These are phyloP conservation scores for Clarias magur DNA, from an alignment of 2,113 vertebrate genomes.

Conservation along the genomic window DNA sequence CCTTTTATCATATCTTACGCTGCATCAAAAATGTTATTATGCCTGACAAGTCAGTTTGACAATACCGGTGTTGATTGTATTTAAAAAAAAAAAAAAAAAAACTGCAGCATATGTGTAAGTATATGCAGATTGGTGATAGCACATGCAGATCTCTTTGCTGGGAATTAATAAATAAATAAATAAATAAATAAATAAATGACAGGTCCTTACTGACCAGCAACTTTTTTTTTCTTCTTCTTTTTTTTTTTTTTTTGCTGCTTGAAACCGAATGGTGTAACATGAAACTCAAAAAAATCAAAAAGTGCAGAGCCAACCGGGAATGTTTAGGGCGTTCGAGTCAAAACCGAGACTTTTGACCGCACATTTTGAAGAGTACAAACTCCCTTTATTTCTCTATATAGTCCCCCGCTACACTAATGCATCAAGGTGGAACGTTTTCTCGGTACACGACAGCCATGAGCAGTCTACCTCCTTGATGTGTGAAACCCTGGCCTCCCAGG, in stretches of 20 bases:
- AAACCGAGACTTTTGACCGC: too few relatives aligned
- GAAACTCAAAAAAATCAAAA: too few relatives aligned
- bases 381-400: too few relatives aligned
- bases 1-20: not conserved
- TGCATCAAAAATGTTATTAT: not conserved
- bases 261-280: too few relatives aligned
- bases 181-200: not conserved
- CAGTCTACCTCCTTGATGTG: too few relatives aligned
- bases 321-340: too few relatives aligned
- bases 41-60: not conserved
- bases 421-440: too few relatives aligned
- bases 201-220: not conserved
- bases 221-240: not conserved
- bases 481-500: too few relatives aligned
- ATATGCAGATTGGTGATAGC: not conserved
- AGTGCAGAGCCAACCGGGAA: too few relatives aligned
- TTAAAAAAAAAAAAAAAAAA: not conserved
- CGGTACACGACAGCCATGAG: too few relatives aligned
- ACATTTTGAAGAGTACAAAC: too few relatives aligned
- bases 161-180: not conserved
- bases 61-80: constrained; percentile 20
- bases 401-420: too few relatives aligned
- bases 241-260: not conserved
- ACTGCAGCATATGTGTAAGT: not conserved
- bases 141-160: not conserved